Percentiles rank a stretch among this genome's conserved stretches.
These are phyloP conservation scores for Lymantria dispar DNA, from an alignment of 2,888 invertebrate species.

Conservation along the genomic window DNA sequence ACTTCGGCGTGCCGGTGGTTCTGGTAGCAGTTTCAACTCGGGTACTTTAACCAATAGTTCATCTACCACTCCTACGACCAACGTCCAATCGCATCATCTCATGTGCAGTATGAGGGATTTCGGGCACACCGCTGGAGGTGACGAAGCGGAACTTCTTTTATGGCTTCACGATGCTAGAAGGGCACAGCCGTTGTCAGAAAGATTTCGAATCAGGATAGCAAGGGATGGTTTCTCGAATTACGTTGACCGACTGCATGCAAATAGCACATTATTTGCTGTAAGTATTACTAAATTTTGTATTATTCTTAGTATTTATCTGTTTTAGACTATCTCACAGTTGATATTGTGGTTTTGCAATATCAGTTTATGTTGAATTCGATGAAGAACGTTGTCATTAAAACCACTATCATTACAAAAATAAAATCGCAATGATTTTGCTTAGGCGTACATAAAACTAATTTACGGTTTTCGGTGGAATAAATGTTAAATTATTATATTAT, in stretches of 20 bases:
- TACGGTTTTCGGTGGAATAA: too few species aligned
- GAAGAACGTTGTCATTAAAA: too few species aligned
- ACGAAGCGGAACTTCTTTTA: constrained; percentile 94
- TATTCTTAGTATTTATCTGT: too few species aligned
- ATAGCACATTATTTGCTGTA: constrained; percentile 94
- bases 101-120: constrained; percentile 92
- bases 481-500: too few species aligned
- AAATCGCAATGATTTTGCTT: too few species aligned
- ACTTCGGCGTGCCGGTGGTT: constrained; percentile 70
- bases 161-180: constrained; percentile 92
- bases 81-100: constrained; percentile 82
- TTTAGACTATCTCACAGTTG: too few species aligned
- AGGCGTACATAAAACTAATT: too few species aligned
- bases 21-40: constrained; percentile 73
- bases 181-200: constrained; percentile 91
- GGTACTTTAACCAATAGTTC: constrained; percentile 64
- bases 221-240: constrained; percentile 95
- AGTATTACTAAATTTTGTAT: constrained; percentile 30
- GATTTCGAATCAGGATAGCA: constrained; percentile 93
- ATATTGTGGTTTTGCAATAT: too few species aligned
- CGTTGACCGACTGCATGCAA: constrained; percentile 92
- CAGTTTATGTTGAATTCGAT: too few species aligned
- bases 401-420: too few species aligned
- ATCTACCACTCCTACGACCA: constrained; percentile 41
- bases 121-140: constrained; percentile 93